Percentiles rank a stretch among this genome's conserved stretches.
phyloP scores from a whole-genome alignment of 35 echinoderm and acorn worm species.

The Ophioderma brevispina region DNA sequence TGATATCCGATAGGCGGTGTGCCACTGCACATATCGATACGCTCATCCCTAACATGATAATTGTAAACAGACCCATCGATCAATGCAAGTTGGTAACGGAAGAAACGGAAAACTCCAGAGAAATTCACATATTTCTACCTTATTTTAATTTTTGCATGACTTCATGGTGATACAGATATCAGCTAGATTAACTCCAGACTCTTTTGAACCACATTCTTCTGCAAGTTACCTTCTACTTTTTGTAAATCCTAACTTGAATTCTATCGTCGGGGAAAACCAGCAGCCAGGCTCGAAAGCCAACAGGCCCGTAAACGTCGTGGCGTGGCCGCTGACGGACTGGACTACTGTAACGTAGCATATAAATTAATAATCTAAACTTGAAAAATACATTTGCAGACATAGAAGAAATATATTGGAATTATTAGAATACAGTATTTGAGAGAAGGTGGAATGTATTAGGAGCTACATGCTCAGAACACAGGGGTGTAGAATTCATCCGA shows the following conservation, averaged over 20 bases:
- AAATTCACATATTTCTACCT: not conserved
- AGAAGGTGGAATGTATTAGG: no score
- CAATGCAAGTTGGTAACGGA: not conserved
- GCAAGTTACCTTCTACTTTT: not conserved
- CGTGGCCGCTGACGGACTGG: not conserved
- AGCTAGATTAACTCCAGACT: not conserved
- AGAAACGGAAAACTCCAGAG: not conserved
- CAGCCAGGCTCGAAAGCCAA: not conserved
- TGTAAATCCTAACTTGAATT: not conserved
- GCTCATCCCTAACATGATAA: not conserved
- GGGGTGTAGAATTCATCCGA: no score
- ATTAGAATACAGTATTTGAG: no score
- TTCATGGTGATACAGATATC: not conserved
- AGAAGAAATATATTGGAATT: no score
- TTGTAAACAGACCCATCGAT: constrained; percentile 6
- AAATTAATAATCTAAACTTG: not conserved
- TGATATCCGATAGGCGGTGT: no score
- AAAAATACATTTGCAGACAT: not conserved
- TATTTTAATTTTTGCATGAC: not conserved
- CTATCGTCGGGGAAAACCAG: not conserved
- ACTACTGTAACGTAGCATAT: not conserved
- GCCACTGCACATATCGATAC: not conserved
- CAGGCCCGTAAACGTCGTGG: not conserved
- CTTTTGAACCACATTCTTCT: not conserved
- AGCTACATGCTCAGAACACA: no score